These are phyloP conservation scores for Catamblyrhynchus diadema DNA, from an alignment of 2,797 vertebrate species.

Conservation along the genomic window DNA sequence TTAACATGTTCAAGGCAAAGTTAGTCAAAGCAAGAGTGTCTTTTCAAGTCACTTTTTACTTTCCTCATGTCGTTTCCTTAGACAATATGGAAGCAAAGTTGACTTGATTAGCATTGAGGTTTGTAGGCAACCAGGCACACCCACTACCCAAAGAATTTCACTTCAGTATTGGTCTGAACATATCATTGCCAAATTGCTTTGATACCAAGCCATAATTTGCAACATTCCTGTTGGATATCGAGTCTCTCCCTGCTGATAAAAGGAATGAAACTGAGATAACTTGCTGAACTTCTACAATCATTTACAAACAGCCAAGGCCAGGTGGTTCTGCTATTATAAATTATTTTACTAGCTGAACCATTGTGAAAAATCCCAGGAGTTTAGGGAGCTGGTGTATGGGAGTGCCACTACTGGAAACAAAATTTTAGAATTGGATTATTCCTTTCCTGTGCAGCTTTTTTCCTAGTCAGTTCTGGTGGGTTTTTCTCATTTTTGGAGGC, in stretches of 20 bases:
- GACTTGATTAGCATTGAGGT: background rate
- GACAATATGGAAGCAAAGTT: background rate
- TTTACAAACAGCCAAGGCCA: background rate
- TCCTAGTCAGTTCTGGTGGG: background rate
- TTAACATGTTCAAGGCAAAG: background rate
- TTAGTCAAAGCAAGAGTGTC: background rate
- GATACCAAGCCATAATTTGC: constrained; percentile 28
- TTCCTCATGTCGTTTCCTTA: background rate
- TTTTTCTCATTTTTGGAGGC: background rate
- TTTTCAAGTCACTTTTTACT: background rate
- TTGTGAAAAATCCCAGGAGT: background rate
- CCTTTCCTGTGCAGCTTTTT: background rate
- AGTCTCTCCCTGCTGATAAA: background rate
- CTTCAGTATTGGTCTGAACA: background rate
- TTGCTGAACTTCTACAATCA: background rate
- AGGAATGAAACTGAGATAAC: background rate
- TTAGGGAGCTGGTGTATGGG: background rate
- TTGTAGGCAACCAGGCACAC: background rate
- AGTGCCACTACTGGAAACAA: background rate
- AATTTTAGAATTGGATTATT: background rate
- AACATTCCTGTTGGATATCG: background rate
- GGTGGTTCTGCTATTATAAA: background rate
- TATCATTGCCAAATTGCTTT: background rate
- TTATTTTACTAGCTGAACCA: constrained; percentile 19
- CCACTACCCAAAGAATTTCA: background rate